Evolutionary conservation across 2,113 vertebrate genomes (phyloP).

Genomic region (Embiotoca jacksoni): DNA sequence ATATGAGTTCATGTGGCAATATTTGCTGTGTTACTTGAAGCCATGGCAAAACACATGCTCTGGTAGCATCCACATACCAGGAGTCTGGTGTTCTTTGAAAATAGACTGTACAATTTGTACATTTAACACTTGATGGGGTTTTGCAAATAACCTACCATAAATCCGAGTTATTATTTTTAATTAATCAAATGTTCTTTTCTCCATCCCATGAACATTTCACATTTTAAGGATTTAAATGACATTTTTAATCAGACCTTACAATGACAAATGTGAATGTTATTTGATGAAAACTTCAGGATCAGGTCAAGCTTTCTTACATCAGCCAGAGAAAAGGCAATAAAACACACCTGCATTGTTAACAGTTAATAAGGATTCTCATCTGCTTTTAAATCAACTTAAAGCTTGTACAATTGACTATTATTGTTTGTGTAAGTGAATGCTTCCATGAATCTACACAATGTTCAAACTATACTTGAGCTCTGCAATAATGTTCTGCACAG

Average conservation of each 20-base stretch:
- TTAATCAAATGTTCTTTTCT: no score
- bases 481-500: background rate
- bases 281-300: background rate
- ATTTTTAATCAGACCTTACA: background rate
- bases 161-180: no score
- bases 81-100: background rate
- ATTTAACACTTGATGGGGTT: background rate
- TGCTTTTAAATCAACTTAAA: constrained; percentile 17
- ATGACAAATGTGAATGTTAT: background rate
- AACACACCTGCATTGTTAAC: constrained; percentile 51
- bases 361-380: background rate
- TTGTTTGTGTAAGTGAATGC: constrained; percentile 1
- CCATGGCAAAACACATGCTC: constrained; percentile 35
- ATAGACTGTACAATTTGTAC: background rate
- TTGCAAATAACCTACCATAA: background rate
- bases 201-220: background rate
- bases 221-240: background rate
- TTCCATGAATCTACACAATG: background rate
- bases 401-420: background rate
- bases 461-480: background rate
- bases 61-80: constrained; percentile 38
- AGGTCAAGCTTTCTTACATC: background rate
- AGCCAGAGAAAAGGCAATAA: constrained; percentile 5
- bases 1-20: constrained; percentile 58
- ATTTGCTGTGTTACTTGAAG: constrained; percentile 59